Base-by-base conservation (phyloP, 2,113 vertebrate genomes). In the Cephalopholis sonnerati region DNA sequence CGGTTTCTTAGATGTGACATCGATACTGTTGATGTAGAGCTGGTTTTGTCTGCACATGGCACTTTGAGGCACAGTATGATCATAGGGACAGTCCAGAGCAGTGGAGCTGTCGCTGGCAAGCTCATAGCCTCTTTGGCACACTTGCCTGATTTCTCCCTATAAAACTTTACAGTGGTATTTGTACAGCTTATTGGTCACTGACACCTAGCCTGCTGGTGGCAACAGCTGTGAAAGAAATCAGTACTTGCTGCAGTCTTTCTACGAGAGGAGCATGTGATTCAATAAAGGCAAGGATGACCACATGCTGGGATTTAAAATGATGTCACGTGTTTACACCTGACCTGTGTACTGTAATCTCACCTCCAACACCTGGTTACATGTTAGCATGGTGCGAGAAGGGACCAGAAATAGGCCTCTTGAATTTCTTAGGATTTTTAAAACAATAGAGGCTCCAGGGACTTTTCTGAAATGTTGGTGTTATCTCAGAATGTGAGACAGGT, bases 151-250 rank as follows among this genome's bases (percentile, higher is more conserved):
- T 92, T 87, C 86, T 85, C 71, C 89, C 87, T 74, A 71, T 94
- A 85, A 94, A 92, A 87, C 81, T 89, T 88, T 90, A 85, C 82
- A 82, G 88, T 58, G 82, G 81, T 87, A 84, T 88, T 92, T 81
- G 74, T 81, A 75, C 79, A 71, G 36, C 84, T 85, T 79, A 85
- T 91, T 65, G 84, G 90, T 93, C 87, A 87, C 85, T 86, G 90
- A 93, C 93, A 94, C 91, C 87, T 85, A 85, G 70, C 83, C 83
- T 75, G 87, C 79, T 72, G 57, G 83, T 83, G 84, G 44, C 66
- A 91, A 85, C 91, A 89, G 92, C 92, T 94, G 91, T 55, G 79
- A 71, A 90, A 89, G 66, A 87, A 87, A 87, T 90, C 85, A 83
- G 72, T 71, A 64, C 70, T 64, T 54, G 70, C 81, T 81, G 86